phyloP scores from a whole-genome alignment of 2,113 vertebrate species.

The Phalacrocorax aristotelis region DNA sequence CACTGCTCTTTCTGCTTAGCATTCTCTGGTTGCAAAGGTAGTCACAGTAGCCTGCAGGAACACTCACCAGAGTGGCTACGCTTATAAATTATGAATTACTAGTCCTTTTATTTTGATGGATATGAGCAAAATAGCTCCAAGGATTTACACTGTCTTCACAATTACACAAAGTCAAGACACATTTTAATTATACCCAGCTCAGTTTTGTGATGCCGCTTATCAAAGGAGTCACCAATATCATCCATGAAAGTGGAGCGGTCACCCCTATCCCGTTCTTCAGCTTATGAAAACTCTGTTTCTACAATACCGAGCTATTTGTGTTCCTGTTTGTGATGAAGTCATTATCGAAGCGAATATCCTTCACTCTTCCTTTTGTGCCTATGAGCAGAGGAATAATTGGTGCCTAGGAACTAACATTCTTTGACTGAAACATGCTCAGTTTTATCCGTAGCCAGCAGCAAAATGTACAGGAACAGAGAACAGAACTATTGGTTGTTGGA shows the following conservation, averaged over 20 bases:
- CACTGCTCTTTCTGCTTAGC: neutral
- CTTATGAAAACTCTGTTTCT: neutral
- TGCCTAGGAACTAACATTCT: neutral
- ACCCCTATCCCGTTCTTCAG: neutral
- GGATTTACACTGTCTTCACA: neutral
- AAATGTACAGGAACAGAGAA: neutral
- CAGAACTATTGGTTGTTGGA: neutral
- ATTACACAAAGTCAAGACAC: neutral
- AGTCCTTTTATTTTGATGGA: neutral
- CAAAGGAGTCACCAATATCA: neutral
- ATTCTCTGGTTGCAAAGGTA: neutral
- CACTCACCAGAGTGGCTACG: neutral
- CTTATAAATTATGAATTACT: slow-evolving; percentile 14
- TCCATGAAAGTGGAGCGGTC: neutral
- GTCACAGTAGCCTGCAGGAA: neutral
- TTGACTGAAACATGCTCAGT: slow-evolving; percentile 4
- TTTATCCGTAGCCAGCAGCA: slow-evolving; percentile 4
- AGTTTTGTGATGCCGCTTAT: neutral
- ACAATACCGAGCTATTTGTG: neutral
- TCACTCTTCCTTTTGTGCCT: neutral
- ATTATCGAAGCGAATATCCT: neutral
- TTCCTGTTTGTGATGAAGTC: slow-evolving; percentile 2
- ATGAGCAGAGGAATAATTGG: neutral
- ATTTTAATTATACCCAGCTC: neutral
- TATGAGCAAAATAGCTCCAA: neutral